Evolutionary conservation across 2,888 invertebrate species (phyloP), one percentile per base, ranked within the genome.

Genomic region (Rhaphigaster nebulosa): DNA sequence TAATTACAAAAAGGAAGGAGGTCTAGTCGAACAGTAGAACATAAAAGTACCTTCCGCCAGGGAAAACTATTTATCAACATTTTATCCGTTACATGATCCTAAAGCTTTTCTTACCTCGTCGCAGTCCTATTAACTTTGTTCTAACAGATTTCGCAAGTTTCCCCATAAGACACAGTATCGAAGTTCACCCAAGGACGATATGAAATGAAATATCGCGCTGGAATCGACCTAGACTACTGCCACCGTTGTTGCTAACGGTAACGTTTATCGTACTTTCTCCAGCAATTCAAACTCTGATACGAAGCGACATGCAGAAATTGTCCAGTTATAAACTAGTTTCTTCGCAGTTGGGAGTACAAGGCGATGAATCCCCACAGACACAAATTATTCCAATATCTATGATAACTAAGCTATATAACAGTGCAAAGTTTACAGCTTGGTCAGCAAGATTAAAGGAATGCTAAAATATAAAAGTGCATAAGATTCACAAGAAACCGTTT

Each of bases 41-140:
- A n/a, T n/a, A n/a, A 60, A 4, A 12, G 34, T 20, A 34, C 70
- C 20, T 70, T 5, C 34, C 6, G 0, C 5, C 2, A 29, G 12
- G n/a, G 60, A 29, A 65, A 70, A 70, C 70, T 70, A 70, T 70
- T 70, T 70, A 70, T 70, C 70, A 65, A 70, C 18, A 34, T 70
- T 34, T 70, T 34, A 34, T 34, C 34, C 34, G 5, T 34, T 34
- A 29, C 65, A 65, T 29, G 29, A 65, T 65, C 65, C 29, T 15
- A 29, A 0, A 20, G 70, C 34, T 15, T 70, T 70, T 6, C 34
- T 70, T 70, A 15, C 34, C 18, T 34, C 34, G 70, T 70, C 34
- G 20, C 34, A 34, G 34, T 34, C 20, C 70, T 34, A 70, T 34
- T 34, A 70, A 70, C 70, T 70, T 70, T 70, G 70, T 34, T 70